These are phyloP conservation scores for Scaptomyza pallida DNA, from an alignment of 1,140 invertebrate species.

Conservation along the genomic window DNA sequence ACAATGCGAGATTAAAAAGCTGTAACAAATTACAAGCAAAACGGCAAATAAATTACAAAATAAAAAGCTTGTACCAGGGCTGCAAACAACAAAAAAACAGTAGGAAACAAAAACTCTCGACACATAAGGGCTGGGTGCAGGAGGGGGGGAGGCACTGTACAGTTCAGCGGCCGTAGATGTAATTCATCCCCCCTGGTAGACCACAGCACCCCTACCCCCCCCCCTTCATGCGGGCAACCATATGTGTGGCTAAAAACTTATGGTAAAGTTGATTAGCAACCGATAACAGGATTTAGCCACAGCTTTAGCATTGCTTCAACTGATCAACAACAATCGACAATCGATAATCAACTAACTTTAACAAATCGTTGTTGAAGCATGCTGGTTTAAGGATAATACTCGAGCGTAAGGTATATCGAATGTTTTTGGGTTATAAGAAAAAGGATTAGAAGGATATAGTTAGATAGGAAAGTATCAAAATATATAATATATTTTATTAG, in stretches of 20 bases:
- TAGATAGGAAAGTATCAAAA: no score
- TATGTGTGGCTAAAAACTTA: slow-evolving; percentile 6
- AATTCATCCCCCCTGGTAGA: no score
- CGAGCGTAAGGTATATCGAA: no score
- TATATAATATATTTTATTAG: no score
- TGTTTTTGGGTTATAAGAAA: no score
- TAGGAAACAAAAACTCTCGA: slow-evolving; percentile 19
- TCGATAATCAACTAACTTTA: no score
- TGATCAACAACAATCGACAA: no score
- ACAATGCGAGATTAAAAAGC: slow-evolving; percentile 81
- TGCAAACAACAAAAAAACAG: slow-evolving; percentile 26
- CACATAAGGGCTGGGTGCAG: background rate
- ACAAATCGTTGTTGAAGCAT: no score
- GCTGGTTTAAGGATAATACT: no score
- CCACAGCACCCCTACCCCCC: background rate
- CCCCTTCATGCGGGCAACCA: background rate
- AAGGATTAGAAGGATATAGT: no score
- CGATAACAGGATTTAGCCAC: background rate
- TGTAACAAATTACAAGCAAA: slow-evolving; percentile 82
- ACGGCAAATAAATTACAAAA: slow-evolving; percentile 81
- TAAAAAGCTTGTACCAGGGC: slow-evolving; percentile 44
- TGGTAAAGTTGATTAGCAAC: slow-evolving; percentile 39
- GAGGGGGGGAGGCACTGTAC: background rate
- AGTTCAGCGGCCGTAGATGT: slow-evolving; percentile 35
- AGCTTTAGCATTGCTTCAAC: no score